These are phyloP conservation scores for Siniperca knerii DNA, from an alignment of 2,113 vertebrate genomes.

Conservation along the genomic window DNA sequence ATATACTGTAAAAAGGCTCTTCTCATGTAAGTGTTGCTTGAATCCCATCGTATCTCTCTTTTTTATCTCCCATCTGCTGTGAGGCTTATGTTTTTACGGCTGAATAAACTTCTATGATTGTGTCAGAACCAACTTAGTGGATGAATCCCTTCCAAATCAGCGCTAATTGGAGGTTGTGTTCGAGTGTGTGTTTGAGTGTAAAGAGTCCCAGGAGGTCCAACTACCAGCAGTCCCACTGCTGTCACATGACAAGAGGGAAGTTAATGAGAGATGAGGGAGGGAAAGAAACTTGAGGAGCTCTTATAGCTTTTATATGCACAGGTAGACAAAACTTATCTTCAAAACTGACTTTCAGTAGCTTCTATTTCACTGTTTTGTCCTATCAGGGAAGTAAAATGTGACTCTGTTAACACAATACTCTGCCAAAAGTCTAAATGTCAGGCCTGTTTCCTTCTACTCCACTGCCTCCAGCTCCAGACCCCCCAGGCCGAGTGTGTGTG, in stretches of 20 bases:
- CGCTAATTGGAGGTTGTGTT: conserved; percentile 46
- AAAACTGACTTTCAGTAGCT: background rate
- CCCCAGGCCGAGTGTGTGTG: conserved; percentile 1
- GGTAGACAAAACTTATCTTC: background rate
- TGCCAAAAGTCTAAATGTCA: conserved; percentile 29
- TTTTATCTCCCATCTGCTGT: conserved; percentile 24
- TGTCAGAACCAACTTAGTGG: conserved; percentile 19
- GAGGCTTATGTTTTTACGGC: background rate
- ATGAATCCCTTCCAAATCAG: conserved; percentile 21
- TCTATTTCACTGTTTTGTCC: background rate
- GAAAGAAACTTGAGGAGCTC: background rate
- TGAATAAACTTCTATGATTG: conserved; percentile 33
- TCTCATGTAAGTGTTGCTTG: background rate
- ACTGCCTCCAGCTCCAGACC: conserved; percentile 27
- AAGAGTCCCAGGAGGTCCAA: conserved; percentile 11
- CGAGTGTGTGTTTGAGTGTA: background rate
- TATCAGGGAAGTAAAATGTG: conserved; percentile 20
- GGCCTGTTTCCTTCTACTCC: conserved; percentile 35
- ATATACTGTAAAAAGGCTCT: background rate
- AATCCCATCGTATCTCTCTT: conserved; percentile 13
- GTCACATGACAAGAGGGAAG: conserved; percentile 24
- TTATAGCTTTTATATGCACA: background rate
- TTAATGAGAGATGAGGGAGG: background rate
- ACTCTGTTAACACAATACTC: conserved; percentile 29
- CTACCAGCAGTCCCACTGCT: background rate